These are phyloP conservation scores for Cryptoblepharus egeriae DNA, from an alignment of 2,797 vertebrate genomes.

Conservation along the genomic window DNA sequence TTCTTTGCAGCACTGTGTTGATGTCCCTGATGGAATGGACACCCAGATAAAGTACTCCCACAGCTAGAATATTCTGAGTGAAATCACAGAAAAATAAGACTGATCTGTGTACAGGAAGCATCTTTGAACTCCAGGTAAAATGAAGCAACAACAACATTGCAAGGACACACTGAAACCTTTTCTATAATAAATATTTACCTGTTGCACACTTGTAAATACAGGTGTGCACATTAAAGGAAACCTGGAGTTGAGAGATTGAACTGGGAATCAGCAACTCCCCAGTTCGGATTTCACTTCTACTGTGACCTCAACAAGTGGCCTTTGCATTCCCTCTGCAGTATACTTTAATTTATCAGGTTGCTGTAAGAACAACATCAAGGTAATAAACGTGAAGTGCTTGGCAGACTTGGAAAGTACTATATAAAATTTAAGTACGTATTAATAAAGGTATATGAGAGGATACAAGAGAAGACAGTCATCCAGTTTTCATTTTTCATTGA, in stretches of 20 bases:
- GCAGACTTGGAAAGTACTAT: too few relatives aligned
- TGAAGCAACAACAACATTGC: conserved; percentile 23
- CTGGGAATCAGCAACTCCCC: too few relatives aligned
- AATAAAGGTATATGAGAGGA: conserved; percentile 7
- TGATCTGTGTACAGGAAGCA: neutral
- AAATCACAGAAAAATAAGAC: conserved; percentile 2
- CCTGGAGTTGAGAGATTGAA: too few relatives aligned
- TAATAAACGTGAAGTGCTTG: too few relatives aligned
- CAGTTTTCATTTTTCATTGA: neutral
- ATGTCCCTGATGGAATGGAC: conserved; percentile 14
- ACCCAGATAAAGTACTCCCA: conserved; percentile 1
- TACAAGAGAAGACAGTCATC: neutral
- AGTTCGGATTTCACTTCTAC: too few relatives aligned
- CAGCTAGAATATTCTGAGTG: neutral
- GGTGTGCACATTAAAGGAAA: conserved; percentile 18
- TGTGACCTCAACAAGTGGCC: too few relatives aligned
- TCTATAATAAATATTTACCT: conserved; percentile 31
- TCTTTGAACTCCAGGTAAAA: conserved; percentile 24
- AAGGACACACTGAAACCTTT: conserved; percentile 22
- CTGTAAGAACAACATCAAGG: too few relatives aligned
- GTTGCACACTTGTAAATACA: conserved; percentile 47
- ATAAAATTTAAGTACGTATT: neutral
- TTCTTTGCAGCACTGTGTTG: neutral
- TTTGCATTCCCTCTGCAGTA: too few relatives aligned
- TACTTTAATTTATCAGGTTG: too few relatives aligned